phyloP scores from a whole-genome alignment of 1,140 invertebrate genomes.

The Bicyclus anynana region DNA sequence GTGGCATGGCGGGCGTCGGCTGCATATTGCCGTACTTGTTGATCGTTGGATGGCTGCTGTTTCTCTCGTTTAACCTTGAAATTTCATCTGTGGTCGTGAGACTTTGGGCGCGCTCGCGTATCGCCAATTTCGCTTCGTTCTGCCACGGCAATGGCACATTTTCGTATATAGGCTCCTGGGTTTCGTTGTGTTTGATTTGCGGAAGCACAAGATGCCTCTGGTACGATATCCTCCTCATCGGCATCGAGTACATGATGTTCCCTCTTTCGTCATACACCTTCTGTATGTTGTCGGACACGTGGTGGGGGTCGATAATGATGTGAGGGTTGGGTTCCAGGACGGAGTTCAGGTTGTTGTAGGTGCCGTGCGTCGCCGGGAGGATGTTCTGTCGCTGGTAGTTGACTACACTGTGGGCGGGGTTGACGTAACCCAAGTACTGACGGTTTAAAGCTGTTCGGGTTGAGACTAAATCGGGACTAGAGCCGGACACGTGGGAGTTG shows the following conservation, averaged over 20 bases:
- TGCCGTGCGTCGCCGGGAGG: conserved; percentile 79
- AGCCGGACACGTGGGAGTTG: conserved; percentile 81
- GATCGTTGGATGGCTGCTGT: conserved; percentile 59
- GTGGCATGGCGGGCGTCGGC: conserved; percentile 31
- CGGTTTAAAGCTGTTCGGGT: conserved; percentile 79
- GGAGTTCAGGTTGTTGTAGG: conserved; percentile 82
- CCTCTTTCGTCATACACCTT: conserved; percentile 79
- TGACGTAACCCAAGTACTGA: conserved; percentile 73
- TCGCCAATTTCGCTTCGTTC: conserved; percentile 60
- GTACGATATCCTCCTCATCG: conserved; percentile 74
- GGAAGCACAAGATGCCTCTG: conserved; percentile 73
- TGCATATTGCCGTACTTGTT: conserved; percentile 44
- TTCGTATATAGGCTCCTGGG: conserved; percentile 87
- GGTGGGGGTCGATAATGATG: conserved; percentile 67
- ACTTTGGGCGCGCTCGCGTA: conserved; percentile 81
- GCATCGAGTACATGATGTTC: conserved; percentile 80
- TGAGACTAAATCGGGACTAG: conserved; percentile 87
- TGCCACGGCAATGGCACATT: conserved; percentile 84
- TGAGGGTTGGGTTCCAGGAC: conserved; percentile 65
- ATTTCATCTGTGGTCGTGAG: conserved; percentile 83
- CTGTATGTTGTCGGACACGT: conserved; percentile 78
- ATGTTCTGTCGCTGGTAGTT: conserved; percentile 58
- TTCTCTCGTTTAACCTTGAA: conserved; percentile 60
- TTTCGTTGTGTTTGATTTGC: conserved; percentile 69
- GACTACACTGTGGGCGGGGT: conserved; percentile 50